Conservation (phyloP, 2,888 invertebrate species). For the Latrodectus hesperus region DNA sequence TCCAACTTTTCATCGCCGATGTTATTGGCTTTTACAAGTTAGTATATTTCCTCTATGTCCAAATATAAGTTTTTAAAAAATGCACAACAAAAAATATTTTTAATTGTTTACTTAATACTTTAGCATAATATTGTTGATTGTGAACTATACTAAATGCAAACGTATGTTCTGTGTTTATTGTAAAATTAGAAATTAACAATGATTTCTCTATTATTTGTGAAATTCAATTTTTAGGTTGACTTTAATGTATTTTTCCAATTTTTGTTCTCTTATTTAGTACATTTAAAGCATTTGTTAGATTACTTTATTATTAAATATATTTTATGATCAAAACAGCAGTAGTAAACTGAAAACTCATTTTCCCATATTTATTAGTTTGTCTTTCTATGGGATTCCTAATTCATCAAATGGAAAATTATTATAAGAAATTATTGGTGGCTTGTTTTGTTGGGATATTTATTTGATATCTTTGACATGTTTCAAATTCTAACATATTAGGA, state of each 20-base stretch:
- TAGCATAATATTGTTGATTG: neutral
- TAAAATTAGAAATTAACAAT: neutral
- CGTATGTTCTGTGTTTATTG: neutral
- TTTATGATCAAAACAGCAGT: no score
- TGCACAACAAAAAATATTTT: neutral
- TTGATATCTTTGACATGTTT: no score
- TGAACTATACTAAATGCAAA: neutral
- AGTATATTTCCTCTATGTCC: constrained; percentile 71
- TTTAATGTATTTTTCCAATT: neutral
- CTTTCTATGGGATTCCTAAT: no score
- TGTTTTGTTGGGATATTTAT: no score
- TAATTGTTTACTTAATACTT: neutral
- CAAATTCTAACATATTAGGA: no score
- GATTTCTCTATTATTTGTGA: neutral
- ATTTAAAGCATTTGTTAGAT: no score
- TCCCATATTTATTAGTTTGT: no score
- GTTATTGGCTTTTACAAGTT: constrained; percentile 98
- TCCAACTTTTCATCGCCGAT: constrained; percentile 97
- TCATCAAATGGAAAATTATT: no score
- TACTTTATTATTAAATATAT: no score
- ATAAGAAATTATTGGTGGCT: no score
- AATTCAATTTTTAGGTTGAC: neutral
- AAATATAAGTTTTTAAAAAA: neutral
- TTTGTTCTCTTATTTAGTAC: neutral
- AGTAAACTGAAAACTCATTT: no score